Base-by-base conservation (phyloP, 2,888 invertebrate genomes). In the Drosophila stalkeri region DNA sequence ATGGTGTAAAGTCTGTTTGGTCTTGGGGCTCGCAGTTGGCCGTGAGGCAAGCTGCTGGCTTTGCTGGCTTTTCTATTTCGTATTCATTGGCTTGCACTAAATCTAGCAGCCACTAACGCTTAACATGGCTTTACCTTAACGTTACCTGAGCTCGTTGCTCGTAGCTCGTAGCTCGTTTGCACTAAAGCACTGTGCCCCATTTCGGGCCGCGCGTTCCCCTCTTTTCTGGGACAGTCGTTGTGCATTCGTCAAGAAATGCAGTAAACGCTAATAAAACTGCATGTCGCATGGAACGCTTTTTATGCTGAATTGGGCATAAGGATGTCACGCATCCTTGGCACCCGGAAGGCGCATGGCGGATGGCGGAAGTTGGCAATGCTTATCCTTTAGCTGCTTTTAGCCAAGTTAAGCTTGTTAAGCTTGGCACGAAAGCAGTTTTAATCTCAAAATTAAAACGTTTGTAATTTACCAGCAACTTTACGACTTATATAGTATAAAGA, bases 381-480 rank as follows among this genome's bases (percentile, higher is more conserved):
- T 81, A 65, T 72, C 64, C 74, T 70, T 72, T 75, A 72, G 70
- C 79, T 81, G 79, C 73, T 75, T 67, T 75, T 75, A 73, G 83
- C 72, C 85, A 79, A 86, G 86, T 82, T 81, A 77, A 86, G 85
- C 86, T 87, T 87, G 86, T 89, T 86, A 86, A 89, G 86, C 89
- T 83, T 77, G 80, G 81, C 86, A 86, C 89, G 87, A 86, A 86
- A 86, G 86, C 82, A 63, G 87, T 89, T 90, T 90, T 90, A 89
- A 89, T 89, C 89, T 89, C 76, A 82, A 90, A 89, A 90, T 90
- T 87, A 90, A 90, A 90, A 87, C 89, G 90, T 90, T 90, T 90
- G 86, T 89, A 80, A 87, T 89, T 89, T 89, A 82, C 83, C 71
- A 81, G 75, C 65, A 73, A 81, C 79, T 88, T 90, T 87, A 87